A percentile compares a stretch with the other conserved stretches of the same genome.
Conservation (phyloP, 2,888 invertebrate species). For the Conops quadrifasciatus region DNA sequence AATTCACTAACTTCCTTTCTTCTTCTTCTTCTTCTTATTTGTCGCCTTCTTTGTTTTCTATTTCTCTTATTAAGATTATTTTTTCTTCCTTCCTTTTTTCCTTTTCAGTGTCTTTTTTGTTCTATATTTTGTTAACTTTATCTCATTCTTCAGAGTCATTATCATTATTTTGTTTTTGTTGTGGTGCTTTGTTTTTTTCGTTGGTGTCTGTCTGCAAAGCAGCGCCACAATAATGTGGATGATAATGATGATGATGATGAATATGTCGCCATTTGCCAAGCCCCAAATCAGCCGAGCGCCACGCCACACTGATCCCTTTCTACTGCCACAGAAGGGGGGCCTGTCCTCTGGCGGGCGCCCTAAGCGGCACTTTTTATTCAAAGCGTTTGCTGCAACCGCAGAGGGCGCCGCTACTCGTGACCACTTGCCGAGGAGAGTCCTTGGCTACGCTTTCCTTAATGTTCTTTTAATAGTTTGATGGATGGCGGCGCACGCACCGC, state of each 20-base stretch:
- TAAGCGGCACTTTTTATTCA: neutral
- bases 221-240: neutral
- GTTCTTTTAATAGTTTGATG: conserved; percentile 59
- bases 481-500: conserved; percentile 53
- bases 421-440: conserved; percentile 23
- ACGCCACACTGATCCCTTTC: neutral
- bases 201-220: neutral
- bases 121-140: conserved; percentile 18
- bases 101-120: conserved; percentile 27
- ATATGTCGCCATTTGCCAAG: conserved; percentile 38
- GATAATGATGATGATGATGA: conserved; percentile 38
- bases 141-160: neutral
- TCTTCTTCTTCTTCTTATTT: neutral
- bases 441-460: conserved; percentile 49
- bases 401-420: conserved; percentile 5
- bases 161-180: conserved; percentile 12
- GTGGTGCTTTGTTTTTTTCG: neutral
- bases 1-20: too few species aligned
- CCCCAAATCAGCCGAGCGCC: conserved; percentile 23
- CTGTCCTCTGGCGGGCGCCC: neutral
- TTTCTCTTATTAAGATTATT: neutral
- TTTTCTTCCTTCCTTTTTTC: conserved; percentile 4
- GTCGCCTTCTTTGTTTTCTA: neutral
- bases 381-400: neutral
- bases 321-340: neutral